These are phyloP conservation scores for Excalfactoria chinensis DNA, from an alignment of 2,113 vertebrate genomes.

Conservation along the genomic window DNA sequence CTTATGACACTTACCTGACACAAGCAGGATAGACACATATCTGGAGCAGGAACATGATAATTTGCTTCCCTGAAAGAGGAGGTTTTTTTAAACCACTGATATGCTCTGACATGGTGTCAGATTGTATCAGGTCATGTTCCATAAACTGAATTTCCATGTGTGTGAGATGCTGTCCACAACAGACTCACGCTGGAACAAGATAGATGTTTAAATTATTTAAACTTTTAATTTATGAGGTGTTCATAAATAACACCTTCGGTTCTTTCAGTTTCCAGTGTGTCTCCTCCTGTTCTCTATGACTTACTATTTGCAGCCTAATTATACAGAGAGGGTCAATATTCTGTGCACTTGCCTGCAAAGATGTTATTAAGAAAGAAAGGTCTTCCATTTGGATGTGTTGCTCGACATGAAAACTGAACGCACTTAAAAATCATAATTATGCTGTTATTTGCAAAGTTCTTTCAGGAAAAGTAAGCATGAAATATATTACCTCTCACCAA, in stretches of 20 bases:
- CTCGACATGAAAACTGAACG: not conserved
- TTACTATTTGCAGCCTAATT: not conserved
- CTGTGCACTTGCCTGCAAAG: not conserved
- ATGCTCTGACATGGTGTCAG: constrained; percentile 40
- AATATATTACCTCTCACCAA: not conserved
- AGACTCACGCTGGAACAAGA: not conserved
- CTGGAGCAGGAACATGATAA: not conserved
- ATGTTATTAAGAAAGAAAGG: not conserved
- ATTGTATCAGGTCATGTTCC: constrained; percentile 34
- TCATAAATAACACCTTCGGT: not conserved
- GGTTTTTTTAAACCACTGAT: constrained; percentile 33
- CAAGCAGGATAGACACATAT: not conserved
- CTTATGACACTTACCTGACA: not conserved
- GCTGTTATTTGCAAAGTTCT: not conserved
- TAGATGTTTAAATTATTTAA: constrained; percentile 10
- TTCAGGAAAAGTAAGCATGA: not conserved
- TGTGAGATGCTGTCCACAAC: not conserved
- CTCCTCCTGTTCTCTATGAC: not conserved
- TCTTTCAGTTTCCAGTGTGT: not conserved
- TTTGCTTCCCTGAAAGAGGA: not conserved
- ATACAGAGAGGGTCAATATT: not conserved
- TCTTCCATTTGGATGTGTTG: not conserved
- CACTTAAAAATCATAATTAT: not conserved
- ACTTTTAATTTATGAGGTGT: not conserved
- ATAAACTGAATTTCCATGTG: not conserved